Base-by-base conservation (phyloP, 1,140 invertebrate genomes). In the Papilio xuthus region DNA sequence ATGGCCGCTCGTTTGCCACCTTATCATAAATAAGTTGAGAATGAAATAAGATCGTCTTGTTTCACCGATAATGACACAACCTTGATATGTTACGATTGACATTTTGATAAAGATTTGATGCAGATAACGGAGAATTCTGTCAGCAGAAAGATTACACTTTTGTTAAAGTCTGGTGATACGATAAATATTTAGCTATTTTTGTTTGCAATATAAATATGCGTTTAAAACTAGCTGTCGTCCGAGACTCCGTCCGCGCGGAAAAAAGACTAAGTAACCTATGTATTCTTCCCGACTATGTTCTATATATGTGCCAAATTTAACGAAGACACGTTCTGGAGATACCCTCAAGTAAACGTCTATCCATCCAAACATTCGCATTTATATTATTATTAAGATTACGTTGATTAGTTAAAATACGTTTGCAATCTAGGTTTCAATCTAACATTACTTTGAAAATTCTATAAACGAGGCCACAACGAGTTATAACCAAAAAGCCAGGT, bases 391-490 rank as follows among this genome's bases (percentile, higher is more conserved):
- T n/a, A n/a, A n/a, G n/a, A n/a, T n/a, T n/a, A n/a, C n/a, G n/a
- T n/a, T n/a, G n/a, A n/a, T n/a, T 44, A 44, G 1, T 53, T 15
- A n/a, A 12, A 23, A 26, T 60, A 60, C 8, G 23, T 60, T 23
- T 60, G 56, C 26, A 28, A 60, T 60, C 20, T 60, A 60, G 23
- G 56, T 60, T 23, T 26, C 23, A 60, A 60, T 60, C 10, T 60
- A 60, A 60, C 56, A 60, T 60, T 60, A 26, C 50, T 60, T 60
- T 13, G 23, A 26, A 32, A 69, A 32, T 37, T 37, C 67, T 69
- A 41, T 41, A 42, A 72, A 72, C 70, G n/a, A 72, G 70, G 70
- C 37, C 70, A 44, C 18, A 72, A 72, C 70, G n/a, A 72, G 42
- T 23, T 23, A n/a, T n/a, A 20, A 10, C 37, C 32, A 32, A 72